Percentiles rank a stretch among this genome's conserved stretches.
These are phyloP conservation scores for Tetramorium alpestre DNA, from an alignment of 1,140 invertebrate genomes.

Conservation along the genomic window DNA sequence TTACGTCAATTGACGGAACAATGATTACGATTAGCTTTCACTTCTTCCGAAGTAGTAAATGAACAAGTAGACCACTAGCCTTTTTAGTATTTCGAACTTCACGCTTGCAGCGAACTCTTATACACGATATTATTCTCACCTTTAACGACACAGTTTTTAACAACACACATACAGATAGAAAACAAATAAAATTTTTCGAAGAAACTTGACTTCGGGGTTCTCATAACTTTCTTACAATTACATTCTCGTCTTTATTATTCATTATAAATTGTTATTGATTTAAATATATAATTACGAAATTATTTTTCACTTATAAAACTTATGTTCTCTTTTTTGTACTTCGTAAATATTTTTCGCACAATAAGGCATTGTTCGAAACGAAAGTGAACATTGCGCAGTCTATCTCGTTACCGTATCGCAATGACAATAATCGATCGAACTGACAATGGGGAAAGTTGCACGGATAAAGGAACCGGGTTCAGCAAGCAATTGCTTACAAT, in stretches of 20 bases:
- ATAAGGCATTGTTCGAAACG: conserved; percentile 40
- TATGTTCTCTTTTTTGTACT: neutral
- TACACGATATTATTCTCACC: neutral
- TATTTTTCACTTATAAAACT: neutral
- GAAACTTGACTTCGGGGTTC: neutral
- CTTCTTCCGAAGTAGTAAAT: conserved; percentile 45
- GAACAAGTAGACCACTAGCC: conserved; percentile 18
- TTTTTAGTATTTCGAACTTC: conserved; percentile 7
- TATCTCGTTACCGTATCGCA: conserved; percentile 64
- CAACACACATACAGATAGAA: neutral
- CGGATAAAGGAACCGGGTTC: conserved; percentile 59
- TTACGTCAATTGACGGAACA: conserved; percentile 62
- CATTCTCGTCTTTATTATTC: neutral
- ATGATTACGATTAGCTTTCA: conserved; percentile 61
- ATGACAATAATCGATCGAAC: conserved; percentile 73
- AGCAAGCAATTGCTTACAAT: conserved; percentile 44
- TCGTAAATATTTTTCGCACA: conserved; percentile 11
- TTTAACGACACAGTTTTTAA: neutral
- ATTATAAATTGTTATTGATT: neutral
- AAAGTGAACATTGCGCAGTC: conserved; percentile 55
- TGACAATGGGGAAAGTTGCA: conserved; percentile 74
- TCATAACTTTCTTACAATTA: neutral
- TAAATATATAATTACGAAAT: neutral
- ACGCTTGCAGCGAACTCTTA: neutral
- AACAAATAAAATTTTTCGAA: neutral